Evolutionary conservation across 2,888 invertebrate genomes (phyloP).

Genomic region (Acholoe squamosa): DNA sequence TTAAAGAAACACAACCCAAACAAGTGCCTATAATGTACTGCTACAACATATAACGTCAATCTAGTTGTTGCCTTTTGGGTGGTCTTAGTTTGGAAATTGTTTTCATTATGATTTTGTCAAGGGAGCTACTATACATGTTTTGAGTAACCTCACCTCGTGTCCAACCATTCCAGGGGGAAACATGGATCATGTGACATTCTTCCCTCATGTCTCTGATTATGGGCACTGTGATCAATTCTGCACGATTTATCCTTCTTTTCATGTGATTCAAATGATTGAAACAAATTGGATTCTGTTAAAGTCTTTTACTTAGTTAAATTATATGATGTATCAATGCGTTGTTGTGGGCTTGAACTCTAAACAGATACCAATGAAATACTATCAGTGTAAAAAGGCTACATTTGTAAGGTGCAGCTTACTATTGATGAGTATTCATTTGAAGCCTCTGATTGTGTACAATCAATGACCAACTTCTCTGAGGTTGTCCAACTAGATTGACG

Average conservation of each 20-base stretch:
- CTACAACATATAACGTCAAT: constrained; percentile 49
- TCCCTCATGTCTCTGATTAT: not conserved
- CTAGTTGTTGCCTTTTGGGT: constrained; percentile 24
- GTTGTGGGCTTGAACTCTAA: too few species aligned
- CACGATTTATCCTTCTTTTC: not conserved
- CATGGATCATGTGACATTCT: not conserved
- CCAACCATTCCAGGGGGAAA: constrained; percentile 1
- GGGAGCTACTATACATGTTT: not conserved
- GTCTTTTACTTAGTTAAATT: too few species aligned
- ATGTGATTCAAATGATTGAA: too few species aligned
- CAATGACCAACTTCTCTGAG: not conserved
- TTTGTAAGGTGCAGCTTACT: not conserved
- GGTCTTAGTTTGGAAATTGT: not conserved
- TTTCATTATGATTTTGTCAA: not conserved
- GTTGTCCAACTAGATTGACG: constrained; percentile 38
- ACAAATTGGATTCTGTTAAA: too few species aligned
- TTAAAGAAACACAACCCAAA: constrained; percentile 42
- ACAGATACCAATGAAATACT: too few species aligned
- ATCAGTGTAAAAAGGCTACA: not conserved
- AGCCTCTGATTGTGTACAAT: not conserved
- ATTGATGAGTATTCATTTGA: not conserved
- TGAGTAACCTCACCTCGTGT: constrained; percentile 17
- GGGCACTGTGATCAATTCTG: constrained; percentile 3
- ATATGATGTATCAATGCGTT: too few species aligned
- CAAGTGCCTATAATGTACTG: constrained; percentile 53